Evolutionary conservation across 2,888 invertebrate genomes (phyloP).

Genomic region (Uropetala carovei): DNA sequence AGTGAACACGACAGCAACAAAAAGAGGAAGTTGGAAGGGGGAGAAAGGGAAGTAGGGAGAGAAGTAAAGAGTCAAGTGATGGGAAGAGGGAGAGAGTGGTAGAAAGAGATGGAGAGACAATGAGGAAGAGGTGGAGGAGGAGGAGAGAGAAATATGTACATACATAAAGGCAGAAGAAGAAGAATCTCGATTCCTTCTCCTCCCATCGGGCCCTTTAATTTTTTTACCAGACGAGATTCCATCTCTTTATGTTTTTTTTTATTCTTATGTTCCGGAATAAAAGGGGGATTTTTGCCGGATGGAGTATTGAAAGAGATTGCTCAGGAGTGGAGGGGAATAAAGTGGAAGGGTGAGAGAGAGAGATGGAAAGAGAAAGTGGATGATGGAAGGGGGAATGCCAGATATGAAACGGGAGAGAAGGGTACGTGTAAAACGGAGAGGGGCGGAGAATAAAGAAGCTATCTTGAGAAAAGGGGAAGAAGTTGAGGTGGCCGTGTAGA

Average conservation of each 20-base stretch:
- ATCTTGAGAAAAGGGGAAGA: neutral
- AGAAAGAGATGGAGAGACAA: no score
- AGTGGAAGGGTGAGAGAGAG: neutral
- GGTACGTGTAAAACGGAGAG: neutral
- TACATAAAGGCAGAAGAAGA: no score
- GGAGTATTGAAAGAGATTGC: conserved; percentile 42
- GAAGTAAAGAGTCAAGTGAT: no score
- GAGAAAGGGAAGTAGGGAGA: no score
- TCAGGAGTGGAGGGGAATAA: neutral
- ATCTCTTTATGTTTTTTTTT: neutral
- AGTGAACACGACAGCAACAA: no score
- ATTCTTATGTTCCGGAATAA: conserved; percentile 29
- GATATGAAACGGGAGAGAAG: neutral
- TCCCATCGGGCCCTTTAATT: neutral
- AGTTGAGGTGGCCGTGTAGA: neutral
- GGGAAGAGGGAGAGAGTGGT: no score
- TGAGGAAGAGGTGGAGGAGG: no score
- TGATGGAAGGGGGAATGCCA: neutral
- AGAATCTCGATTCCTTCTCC: neutral
- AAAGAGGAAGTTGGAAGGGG: no score
- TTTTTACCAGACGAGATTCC: neutral
- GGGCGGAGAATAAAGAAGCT: neutral
- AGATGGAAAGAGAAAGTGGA: neutral
- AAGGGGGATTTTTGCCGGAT: conserved; percentile 29
- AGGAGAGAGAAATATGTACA: no score